Evolutionary conservation across 1,140 invertebrate species (phyloP), one percentile per base, ranked within the genome.

Genomic region (Danaus melanippus): DNA sequence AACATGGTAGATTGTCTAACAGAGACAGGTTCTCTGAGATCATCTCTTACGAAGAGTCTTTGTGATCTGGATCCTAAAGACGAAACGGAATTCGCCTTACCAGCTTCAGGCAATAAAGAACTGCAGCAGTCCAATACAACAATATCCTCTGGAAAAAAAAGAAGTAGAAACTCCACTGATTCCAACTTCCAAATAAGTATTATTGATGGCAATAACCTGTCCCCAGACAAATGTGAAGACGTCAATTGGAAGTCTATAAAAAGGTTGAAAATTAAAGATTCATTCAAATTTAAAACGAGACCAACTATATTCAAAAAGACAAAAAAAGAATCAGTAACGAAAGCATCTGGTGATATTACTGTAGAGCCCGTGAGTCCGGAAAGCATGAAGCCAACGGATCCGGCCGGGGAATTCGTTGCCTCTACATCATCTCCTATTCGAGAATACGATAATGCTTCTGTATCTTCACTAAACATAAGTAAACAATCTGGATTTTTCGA

Each of bases 201-300:
- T 12, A 56, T 84, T 32, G 78, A 84, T 56, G 71, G 69, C 9
- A 78, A 63, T 11, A 62, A 79, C 62, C 64, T 77, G 48, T 86
- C 82, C 9, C 79, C 78, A 7, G 84, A 86, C 54, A 83, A 83
- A 63, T 69, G 77, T 7, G 84, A 87, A 62, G 83, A 87, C 21
- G 79, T 75, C 21, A 76, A 86, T 54, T 88, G 86, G 84, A 88
- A 87, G 67, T 87, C 87, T 10, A 87, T 88, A 17, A 88, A 88
- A 73, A 76, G 84, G 60, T 63, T 88, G 39, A 88, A 88, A 69
- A 86, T 88, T 42, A 88, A 88, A 64, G 86, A 88, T 64, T 88
- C 87, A 0, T 88, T 88, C 62, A 86, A 86, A 58, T 88, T 88
- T 60, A 88, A 88, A 65, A 87, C 76, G 58, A 77, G 76, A 64